phyloP scores from a whole-genome alignment of 2,888 invertebrate species.

The Pterostichus madidus region DNA sequence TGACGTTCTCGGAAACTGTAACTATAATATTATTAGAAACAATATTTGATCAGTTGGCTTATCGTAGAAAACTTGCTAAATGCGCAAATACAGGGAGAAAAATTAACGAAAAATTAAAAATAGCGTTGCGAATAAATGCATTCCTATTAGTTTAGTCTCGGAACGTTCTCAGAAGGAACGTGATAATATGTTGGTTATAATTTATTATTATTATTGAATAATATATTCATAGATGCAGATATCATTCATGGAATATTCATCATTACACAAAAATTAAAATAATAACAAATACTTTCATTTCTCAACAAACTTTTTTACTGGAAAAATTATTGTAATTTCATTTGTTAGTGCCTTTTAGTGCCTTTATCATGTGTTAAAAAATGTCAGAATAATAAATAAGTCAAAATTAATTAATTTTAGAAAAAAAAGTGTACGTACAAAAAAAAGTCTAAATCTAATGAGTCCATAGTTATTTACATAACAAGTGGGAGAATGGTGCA shows the following conservation, averaged over 20 bases:
- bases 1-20: constrained; percentile 5
- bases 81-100: neutral
- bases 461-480: too few species aligned
- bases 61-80: constrained; percentile 17
- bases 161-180: constrained; percentile 8
- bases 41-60: constrained; percentile 14
- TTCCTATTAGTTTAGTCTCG: constrained; percentile 16
- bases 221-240: constrained; percentile 17
- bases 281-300: neutral
- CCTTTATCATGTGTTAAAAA: too few species aligned
- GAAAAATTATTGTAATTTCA: too few species aligned
- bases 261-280: neutral
- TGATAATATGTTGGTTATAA: constrained; percentile 34
- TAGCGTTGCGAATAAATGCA: neutral
- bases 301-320: too few species aligned
- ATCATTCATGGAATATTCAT: constrained; percentile 19
- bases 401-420: too few species aligned
- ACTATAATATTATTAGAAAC: constrained; percentile 41
- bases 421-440: too few species aligned
- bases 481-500: too few species aligned
- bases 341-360: too few species aligned
- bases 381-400: too few species aligned
- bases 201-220: constrained; percentile 19
- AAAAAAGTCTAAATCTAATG: too few species aligned
- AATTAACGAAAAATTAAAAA: constrained; percentile 39